Conservation (phyloP, 2,888 invertebrate genomes). For the Macaria notata region DNA sequence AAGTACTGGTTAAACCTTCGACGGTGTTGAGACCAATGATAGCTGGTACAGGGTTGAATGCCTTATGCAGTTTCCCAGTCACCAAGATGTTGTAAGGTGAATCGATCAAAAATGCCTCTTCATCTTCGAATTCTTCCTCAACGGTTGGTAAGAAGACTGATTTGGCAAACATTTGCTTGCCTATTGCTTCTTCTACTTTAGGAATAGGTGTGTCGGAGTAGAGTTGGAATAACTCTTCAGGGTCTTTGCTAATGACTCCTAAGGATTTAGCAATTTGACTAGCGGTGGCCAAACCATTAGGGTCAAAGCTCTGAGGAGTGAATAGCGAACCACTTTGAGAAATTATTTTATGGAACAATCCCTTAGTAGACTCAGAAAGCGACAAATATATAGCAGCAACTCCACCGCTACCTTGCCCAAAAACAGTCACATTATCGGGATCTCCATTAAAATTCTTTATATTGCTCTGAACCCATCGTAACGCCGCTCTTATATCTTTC, state of each 20-base stretch:
- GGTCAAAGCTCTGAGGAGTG: conserved; percentile 63
- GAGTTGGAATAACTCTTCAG: conserved; percentile 53
- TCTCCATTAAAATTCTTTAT: conserved; percentile 66
- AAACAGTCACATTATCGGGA: conserved; percentile 68
- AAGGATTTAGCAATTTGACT: conserved; percentile 67
- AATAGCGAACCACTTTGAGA: conserved; percentile 68
- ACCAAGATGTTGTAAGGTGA: conserved; percentile 70
- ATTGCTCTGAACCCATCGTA: conserved; percentile 70
- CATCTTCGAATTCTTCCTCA: conserved; percentile 59
- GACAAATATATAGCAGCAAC: conserved; percentile 67
- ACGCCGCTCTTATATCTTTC: conserved; percentile 71
- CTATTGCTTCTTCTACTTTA: conserved; percentile 65
- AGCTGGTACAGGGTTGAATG: conserved; percentile 68
- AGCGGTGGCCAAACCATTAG: conserved; percentile 57
- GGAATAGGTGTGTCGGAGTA: conserved; percentile 54
- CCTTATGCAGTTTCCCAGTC: conserved; percentile 39
- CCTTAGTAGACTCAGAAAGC: conserved; percentile 64
- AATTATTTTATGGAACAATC: conserved; percentile 67
- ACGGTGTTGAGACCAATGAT: conserved; percentile 80
- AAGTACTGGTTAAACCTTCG: conserved; percentile 75
- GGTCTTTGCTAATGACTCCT: conserved; percentile 53
- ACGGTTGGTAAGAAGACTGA: conserved; percentile 69
- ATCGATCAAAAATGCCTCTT: conserved; percentile 66
- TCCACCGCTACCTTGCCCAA: conserved; percentile 74
- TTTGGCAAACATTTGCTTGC: conserved; percentile 69